Evolutionary conservation across 2,888 invertebrate genomes (phyloP), one percentile per base, ranked within the genome.

Genomic region (Tricholauxania praeusta): DNA sequence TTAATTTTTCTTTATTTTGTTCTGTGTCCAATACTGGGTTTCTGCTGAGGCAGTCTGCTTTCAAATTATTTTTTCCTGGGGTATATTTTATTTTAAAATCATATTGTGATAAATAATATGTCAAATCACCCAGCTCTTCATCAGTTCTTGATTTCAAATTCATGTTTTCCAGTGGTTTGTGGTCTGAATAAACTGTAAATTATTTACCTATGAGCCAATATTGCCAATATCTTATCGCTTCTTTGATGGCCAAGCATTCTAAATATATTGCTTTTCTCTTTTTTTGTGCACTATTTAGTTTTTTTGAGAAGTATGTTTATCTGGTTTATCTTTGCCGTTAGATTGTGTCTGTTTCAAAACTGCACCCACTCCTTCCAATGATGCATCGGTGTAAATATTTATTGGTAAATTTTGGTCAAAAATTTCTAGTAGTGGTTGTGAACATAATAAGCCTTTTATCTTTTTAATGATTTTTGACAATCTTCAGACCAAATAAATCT

Each of bases 221-320:
- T 63, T 76, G 74, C 76, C 75, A 78, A 72, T 77, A 78, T 70
- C 72, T 76, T 51, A 75, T 57, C 67, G 75, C 39, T 59, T 76
- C 72, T 70, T 75, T 78, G 14, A 78, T 78, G 47, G 77, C 78
- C 22, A 75, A 48, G 57, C 74, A 77, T 77, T 77, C 76, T 22
- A 75, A 62, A 57, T 75, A 76, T 64, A 77, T 73, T 32, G 76
- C 74, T 70, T 74, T 76, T 74, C 77, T 76, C 63, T 60, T 77
- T 64, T 76, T 76, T 70, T 78, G 75, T 12, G 66, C 22, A 52
- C 76, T 68, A 68, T 74, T 79, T 60, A 79, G 66, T 72, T 75
- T 76, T 67, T 71, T 73, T 28, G 75, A 75, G 60, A 76, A 78
- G 53, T 77, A 76, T 60, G 74, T 73, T 48, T n/a, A n/a, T 76